Evolutionary conservation across 2,888 invertebrate genomes (phyloP), one percentile per base, ranked within the genome.

Genomic region (Pyrochroa serraticornis): DNA sequence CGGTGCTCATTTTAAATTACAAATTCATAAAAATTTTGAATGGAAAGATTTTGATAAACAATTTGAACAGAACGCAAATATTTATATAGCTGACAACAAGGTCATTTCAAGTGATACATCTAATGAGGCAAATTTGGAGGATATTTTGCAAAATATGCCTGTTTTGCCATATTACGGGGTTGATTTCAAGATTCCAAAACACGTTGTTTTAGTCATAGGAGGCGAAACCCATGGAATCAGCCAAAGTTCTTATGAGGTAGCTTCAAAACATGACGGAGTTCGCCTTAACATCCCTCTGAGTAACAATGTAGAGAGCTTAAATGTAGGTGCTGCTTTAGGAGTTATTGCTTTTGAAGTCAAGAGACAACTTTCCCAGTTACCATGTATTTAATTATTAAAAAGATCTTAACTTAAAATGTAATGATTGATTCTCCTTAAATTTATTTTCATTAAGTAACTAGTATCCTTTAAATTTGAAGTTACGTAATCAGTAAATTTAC

Each of bases 211-310:
- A 3, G 83, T 96, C 33, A 82, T 96, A 65, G 94, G 95, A 8
- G 95, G 95, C 6, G 97, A 97, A 80, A 93, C 93, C 6, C 86
- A 90, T 76, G 94, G 96, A 0, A 82, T 96, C n/a, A 92, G 92
- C 80, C 75, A 82, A 12, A 84, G 89, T 22, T 88, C 91, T 3
- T 88, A 87, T 71, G 78, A 86, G 64, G 81, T 91, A 59, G 85
- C 87, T n/a, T 75, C 79, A 31, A 75, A 78, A 32, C 80, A 77
- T 57, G 81, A 84, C 50, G 90, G 90, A 7, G 75, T 84, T 30
- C 83, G 90, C 64, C 74, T 96, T 31, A 87, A 91, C 76, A 89
- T 97, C 64, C 95, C 96, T 0, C 79, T 96, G 69, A 84, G 84
- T 55, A 85, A 84, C 71, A 85, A 86, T 5, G 83, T 94, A 0